Evolutionary conservation across 2,113 vertebrate genomes (phyloP).

Genomic region (Otus sunia): DNA sequence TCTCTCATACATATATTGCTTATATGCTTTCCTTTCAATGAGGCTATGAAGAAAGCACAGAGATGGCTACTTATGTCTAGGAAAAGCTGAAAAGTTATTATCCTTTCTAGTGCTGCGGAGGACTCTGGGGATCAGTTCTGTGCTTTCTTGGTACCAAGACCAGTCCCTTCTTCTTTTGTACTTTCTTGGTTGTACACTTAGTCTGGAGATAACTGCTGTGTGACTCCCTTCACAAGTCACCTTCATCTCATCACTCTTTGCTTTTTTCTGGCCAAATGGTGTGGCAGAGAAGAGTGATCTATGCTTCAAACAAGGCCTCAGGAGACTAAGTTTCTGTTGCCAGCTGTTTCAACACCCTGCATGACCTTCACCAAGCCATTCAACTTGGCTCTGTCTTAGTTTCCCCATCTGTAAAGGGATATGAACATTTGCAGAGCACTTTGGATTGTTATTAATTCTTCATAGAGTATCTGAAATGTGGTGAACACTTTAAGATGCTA

Average conservation of each 20-base stretch:
- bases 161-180: not conserved
- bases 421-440: conserved; percentile 44
- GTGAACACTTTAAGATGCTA: conserved; percentile 35
- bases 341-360: not conserved
- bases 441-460: conserved; percentile 38
- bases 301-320: not conserved
- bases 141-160: not conserved
- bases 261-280: not conserved
- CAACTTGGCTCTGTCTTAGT: conserved; percentile 45
- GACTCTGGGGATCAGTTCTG: not conserved
- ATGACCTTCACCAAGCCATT: conserved; percentile 44
- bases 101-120: not conserved
- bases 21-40: not conserved
- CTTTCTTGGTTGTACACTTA: not conserved
- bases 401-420: conserved; percentile 31
- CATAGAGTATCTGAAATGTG: conserved; percentile 21
- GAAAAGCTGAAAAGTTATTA: not conserved
- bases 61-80: not conserved
- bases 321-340: not conserved
- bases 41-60: not conserved
- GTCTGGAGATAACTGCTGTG: not conserved
- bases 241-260: not conserved
- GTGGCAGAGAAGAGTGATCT: not conserved
- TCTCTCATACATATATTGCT: not conserved
- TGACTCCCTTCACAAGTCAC: not conserved